A percentile compares a stretch with the other conserved stretches of the same genome.
Conservation (phyloP, 37 sponge, comb jelly and placozoan genomes). For the Aplysina aerophoba region DNA sequence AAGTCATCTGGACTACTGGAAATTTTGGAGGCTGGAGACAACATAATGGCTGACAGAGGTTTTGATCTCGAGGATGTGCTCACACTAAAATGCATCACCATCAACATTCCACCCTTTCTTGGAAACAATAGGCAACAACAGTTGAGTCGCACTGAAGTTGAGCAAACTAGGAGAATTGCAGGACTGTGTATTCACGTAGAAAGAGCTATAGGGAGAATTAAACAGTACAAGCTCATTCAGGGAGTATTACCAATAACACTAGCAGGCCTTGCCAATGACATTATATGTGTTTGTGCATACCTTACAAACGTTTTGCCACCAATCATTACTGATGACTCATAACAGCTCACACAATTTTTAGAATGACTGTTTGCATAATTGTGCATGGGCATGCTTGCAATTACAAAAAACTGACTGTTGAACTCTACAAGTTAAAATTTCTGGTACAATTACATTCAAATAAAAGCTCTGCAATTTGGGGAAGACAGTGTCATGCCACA, state of each 20-base stretch:
- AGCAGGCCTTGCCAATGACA: slow-evolving; percentile 29
- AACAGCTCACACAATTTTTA: slow-evolving; percentile 2
- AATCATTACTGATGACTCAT: not conserved
- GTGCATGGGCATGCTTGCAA: not conserved
- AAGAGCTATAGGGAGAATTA: slow-evolving; percentile 40
- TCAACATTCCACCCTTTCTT: slow-evolving; percentile 39
- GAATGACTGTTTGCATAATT: not conserved
- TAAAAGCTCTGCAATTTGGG: not conserved
- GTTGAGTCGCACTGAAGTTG: not conserved
- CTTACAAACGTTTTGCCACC: slow-evolving; percentile 28
- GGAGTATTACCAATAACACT: slow-evolving; percentile 6
- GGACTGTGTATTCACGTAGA: slow-evolving; percentile 37
- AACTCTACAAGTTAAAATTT: slow-evolving; percentile 14
- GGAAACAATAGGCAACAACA: not conserved
- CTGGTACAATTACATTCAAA: not conserved
- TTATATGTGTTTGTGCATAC: slow-evolving; percentile 18
- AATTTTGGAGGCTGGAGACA: slow-evolving; percentile 46
- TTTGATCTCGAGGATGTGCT: slow-evolving; percentile 39
- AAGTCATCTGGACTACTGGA: slow-evolving; percentile 44
- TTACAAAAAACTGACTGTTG: not conserved
- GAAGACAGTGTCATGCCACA: slow-evolving; percentile 8
- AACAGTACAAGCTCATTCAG: slow-evolving; percentile 29
- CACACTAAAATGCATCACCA: not conserved
- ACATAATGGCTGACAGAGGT: slow-evolving; percentile 64
- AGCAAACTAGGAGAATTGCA: slow-evolving; percentile 35